These are phyloP conservation scores for Varanus salvator DNA, from an alignment of 2,113 vertebrate genomes.

Conservation along the genomic window DNA sequence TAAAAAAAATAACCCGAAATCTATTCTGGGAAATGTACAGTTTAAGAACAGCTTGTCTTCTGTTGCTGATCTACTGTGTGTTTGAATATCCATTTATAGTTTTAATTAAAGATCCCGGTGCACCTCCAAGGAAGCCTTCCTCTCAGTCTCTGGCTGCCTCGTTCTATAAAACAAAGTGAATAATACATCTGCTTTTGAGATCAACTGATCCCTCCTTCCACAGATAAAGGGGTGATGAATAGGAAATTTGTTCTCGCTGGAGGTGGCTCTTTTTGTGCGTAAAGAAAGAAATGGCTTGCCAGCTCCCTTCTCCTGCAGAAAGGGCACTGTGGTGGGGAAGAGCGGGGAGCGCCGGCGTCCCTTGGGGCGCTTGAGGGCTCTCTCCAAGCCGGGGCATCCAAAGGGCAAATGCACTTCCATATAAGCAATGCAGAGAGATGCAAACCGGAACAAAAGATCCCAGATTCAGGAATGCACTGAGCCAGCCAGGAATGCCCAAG, in stretches of 20 bases:
- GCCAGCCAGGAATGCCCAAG: too few species aligned
- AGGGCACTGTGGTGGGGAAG: slow-evolving; percentile 46
- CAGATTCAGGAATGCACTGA: too few species aligned
- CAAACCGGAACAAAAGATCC: too few species aligned
- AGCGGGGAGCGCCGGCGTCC: slow-evolving; percentile 4
- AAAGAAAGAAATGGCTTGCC: slow-evolving; percentile 64
- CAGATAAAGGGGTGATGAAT: slow-evolving; percentile 73
- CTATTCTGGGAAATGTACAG: slow-evolving; percentile 11
- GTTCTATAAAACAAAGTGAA: slow-evolving; percentile 59
- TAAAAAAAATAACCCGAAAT: slow-evolving; percentile 21
- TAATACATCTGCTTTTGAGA: slow-evolving; percentile 69
- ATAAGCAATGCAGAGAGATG: too few species aligned
- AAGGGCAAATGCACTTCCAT: too few species aligned
- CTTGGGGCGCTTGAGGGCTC: too few species aligned
- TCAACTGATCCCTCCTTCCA: slow-evolving; percentile 58
- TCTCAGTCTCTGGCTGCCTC: background rate
- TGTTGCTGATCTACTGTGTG: accelerated
- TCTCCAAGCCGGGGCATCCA: too few species aligned
- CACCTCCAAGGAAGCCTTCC: slow-evolving; percentile 5
- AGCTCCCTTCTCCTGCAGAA: slow-evolving; percentile 52
- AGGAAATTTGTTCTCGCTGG: slow-evolving; percentile 69
- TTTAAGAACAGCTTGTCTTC: background rate
- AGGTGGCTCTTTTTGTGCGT: slow-evolving; percentile 56
- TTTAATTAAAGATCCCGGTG: slow-evolving; percentile 27
- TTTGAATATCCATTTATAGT: background rate